phyloP scores from a whole-genome alignment of 2,888 invertebrate genomes.

The Watsonalla cultraria region DNA sequence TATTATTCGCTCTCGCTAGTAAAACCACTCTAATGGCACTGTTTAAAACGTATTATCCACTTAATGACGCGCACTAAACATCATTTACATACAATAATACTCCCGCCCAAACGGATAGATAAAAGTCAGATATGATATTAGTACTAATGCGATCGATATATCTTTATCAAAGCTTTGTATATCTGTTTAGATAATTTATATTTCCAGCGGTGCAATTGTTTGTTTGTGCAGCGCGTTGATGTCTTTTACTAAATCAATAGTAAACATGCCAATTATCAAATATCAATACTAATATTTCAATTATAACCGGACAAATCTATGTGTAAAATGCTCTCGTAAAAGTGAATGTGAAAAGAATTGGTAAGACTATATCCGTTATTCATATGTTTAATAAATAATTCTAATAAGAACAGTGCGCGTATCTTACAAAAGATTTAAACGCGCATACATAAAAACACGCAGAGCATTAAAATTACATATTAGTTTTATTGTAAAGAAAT shows the following conservation, averaged over 20 bases:
- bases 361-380: too few relatives aligned
- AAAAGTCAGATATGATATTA: constrained; percentile 44
- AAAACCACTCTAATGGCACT: constrained; percentile 42
- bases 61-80: constrained; percentile 11
- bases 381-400: too few relatives aligned
- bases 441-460: too few relatives aligned
- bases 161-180: constrained; percentile 44
- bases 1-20: constrained; percentile 41
- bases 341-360: too few relatives aligned
- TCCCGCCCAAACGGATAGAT: constrained; percentile 39
- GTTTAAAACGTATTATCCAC: constrained; percentile 11
- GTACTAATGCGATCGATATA: constrained; percentile 58
- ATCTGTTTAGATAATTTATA: constrained; percentile 48
- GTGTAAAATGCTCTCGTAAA: too few relatives aligned
- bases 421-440: too few relatives aligned
- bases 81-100: constrained; percentile 12
- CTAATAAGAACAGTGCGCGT: too few relatives aligned
- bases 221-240: constrained; percentile 63
- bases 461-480: too few relatives aligned
- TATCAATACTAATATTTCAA: not conserved
- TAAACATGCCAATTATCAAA: constrained; percentile 18
- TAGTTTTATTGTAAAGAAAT: too few relatives aligned
- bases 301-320: not conserved
- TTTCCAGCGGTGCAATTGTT: constrained; percentile 17
- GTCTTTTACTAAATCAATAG: constrained; percentile 55